A percentile compares a stretch with the other conserved stretches of the same genome.
Evolutionary conservation across 1,140 invertebrate genomes (phyloP).

Genomic region (Neodiprion pinetum): DNA sequence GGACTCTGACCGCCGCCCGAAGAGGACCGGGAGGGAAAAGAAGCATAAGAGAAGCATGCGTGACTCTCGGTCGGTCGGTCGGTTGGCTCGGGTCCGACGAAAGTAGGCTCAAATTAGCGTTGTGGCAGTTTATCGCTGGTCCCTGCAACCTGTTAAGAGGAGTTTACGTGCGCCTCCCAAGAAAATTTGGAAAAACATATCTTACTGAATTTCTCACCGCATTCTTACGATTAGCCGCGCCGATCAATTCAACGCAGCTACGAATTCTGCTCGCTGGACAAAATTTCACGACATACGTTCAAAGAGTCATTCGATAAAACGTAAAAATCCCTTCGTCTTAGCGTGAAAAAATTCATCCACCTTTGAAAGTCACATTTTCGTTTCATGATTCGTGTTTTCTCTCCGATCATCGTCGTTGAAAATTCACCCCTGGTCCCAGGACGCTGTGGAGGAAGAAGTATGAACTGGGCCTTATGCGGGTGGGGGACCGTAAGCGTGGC

Average conservation of each 20-base stretch:
- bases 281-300: too few species aligned
- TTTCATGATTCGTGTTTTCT: too few species aligned
- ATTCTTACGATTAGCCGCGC: too few species aligned
- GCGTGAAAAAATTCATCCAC: too few species aligned
- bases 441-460: neutral
- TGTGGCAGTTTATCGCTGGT: neutral
- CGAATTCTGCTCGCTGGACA: too few species aligned
- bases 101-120: conserved; percentile 13
- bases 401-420: too few species aligned
- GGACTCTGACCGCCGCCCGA: neutral
- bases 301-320: too few species aligned
- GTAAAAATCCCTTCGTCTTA: too few species aligned
- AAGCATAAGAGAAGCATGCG: conserved; percentile 3
- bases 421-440: neutral
- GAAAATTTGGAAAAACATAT: too few species aligned
- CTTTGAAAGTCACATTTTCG: too few species aligned
- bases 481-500: conserved; percentile 53
- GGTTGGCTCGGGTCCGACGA: neutral
- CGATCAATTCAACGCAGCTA: too few species aligned
- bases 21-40: conserved; percentile 12
- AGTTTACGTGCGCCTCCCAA: neutral
- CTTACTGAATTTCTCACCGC: too few species aligned
- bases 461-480: conserved; percentile 23
- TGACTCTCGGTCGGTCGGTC: neutral
- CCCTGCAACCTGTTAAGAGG: neutral